Evolutionary conservation across 2,888 invertebrate species (phyloP).

Genomic region (Plagodis dolabraria): DNA sequence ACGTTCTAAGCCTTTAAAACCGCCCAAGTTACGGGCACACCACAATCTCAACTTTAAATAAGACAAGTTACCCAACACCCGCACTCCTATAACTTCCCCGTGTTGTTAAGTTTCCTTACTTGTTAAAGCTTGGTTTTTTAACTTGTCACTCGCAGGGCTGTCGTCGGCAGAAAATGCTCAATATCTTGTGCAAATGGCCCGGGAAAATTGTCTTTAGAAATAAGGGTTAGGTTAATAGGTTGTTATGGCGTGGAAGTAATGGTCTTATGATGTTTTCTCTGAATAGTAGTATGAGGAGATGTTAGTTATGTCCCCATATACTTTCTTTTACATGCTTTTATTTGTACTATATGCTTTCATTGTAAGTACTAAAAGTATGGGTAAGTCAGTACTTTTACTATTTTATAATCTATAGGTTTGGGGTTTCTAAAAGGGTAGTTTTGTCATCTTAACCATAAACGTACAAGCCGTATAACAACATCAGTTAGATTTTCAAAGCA

Average conservation of each 20-base stretch:
- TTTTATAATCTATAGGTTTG: too few relatives aligned
- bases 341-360: too few relatives aligned
- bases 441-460: too few relatives aligned
- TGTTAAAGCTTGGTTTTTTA: constrained; percentile 29
- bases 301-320: too few relatives aligned
- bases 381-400: too few relatives aligned
- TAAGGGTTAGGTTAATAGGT: constrained; percentile 20
- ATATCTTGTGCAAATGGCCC: constrained; percentile 26
- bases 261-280: constrained; percentile 5
- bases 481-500: too few relatives aligned
- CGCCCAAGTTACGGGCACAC: constrained; percentile 28
- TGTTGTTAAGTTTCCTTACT: constrained; percentile 24
- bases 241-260: constrained; percentile 15
- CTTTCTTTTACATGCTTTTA: too few relatives aligned
- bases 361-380: too few relatives aligned
- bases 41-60: constrained; percentile 47
- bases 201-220: constrained; percentile 21
- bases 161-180: constrained; percentile 25
- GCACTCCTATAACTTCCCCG: constrained; percentile 9
- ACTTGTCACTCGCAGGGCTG: constrained; percentile 30
- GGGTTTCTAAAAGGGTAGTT: too few relatives aligned
- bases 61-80: constrained; percentile 26
- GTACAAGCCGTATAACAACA: too few relatives aligned
- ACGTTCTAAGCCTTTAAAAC: constrained; percentile 20
- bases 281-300: background rate